Evolutionary conservation across 23 tunicate species (phyloP).

Genomic region (Halocynthia aurantium): DNA sequence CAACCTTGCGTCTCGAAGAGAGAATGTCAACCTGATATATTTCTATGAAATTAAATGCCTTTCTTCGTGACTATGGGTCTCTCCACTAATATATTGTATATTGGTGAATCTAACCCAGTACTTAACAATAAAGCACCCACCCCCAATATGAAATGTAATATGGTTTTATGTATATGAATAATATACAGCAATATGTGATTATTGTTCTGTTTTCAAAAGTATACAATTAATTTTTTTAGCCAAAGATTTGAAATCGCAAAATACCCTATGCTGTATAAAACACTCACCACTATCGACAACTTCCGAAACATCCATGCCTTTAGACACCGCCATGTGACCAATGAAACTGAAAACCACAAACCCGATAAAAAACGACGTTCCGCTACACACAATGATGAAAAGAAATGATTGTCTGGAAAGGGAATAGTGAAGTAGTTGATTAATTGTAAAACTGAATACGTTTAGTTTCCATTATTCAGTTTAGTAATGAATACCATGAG

Average conservation of each 20-base stretch:
- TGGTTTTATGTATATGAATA: background rate
- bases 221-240: background rate
- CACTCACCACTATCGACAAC: conserved; percentile 48
- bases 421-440: background rate
- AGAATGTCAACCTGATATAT: too few relatives aligned
- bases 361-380: conserved; percentile 66
- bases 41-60: too few relatives aligned
- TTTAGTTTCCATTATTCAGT: background rate
- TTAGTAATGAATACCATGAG: background rate
- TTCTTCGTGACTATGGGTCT: too few relatives aligned
- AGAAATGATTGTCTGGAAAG: conserved; percentile 40
- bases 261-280: background rate
- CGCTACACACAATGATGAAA: conserved; percentile 45
- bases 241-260: background rate
- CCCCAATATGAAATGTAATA: too few relatives aligned
- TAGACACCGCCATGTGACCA: conserved; percentile 66
- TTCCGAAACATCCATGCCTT: conserved; percentile 29
- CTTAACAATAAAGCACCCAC: too few relatives aligned
- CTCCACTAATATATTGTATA: too few relatives aligned
- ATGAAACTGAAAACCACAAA: conserved; percentile 54
- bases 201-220: background rate
- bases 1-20: too few relatives aligned
- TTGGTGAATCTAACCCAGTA: too few relatives aligned
- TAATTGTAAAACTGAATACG: background rate
- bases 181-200: background rate